A percentile compares a stretch with the other conserved stretches of the same genome.
These are phyloP conservation scores for Bufotes viridis DNA, from an alignment of 2,797 vertebrate species.

Conservation along the genomic window DNA sequence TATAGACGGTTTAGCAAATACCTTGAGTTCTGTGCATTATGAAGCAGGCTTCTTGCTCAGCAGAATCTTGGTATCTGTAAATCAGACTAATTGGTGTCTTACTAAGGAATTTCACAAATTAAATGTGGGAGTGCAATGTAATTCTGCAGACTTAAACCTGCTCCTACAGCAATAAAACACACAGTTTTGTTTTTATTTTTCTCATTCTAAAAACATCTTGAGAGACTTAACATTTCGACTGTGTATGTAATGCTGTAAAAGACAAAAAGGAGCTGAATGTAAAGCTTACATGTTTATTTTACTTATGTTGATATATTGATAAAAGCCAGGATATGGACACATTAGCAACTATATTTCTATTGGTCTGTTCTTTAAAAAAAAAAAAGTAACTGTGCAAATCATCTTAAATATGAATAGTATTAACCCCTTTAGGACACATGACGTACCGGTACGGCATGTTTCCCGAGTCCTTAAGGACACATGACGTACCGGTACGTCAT, in stretches of 20 bases:
- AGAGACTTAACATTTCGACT: background rate
- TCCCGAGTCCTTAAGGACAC: too few species aligned
- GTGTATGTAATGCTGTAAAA: background rate
- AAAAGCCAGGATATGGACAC: too few species aligned
- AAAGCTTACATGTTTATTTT: background rate
- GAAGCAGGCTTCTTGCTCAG: constrained; percentile 52
- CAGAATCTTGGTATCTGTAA: constrained; percentile 60
- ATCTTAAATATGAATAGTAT: too few species aligned
- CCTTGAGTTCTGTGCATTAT: constrained; percentile 30
- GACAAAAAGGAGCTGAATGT: background rate
- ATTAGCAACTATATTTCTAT: too few species aligned
- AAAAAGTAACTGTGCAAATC: too few species aligned
- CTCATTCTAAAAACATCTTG: background rate
- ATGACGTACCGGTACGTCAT: too few species aligned
- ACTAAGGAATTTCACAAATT: constrained; percentile 57
- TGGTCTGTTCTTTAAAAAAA: too few species aligned
- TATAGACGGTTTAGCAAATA: constrained; percentile 61
- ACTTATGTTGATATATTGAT: too few species aligned
- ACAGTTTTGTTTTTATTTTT: constrained; percentile 10
- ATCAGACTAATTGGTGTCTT: constrained; percentile 63
- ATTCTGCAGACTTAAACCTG: constrained; percentile 34
- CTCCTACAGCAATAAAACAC: constrained; percentile 19
- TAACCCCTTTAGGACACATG: too few species aligned
- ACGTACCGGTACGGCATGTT: too few species aligned
- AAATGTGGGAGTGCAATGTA: constrained; percentile 50